Evolutionary conservation across 2,888 invertebrate genomes (phyloP).

Genomic region (Apocheima hispidaria): DNA sequence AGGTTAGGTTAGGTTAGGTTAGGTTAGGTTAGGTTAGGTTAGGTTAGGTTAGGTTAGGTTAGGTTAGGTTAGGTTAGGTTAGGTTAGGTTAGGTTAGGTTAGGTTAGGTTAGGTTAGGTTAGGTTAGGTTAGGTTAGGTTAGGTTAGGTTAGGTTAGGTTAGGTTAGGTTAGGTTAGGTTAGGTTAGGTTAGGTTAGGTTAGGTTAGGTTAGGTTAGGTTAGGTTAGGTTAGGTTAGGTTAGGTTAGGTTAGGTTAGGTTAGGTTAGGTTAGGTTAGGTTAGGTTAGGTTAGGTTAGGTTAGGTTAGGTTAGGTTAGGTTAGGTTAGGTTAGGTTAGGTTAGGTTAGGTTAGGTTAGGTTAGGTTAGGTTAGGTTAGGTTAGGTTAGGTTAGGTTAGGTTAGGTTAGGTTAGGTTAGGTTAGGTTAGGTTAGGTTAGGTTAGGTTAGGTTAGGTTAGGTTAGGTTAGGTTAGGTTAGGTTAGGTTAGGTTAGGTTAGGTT

Average conservation of each 20-base stretch:
- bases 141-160: slow-evolving; percentile 35
- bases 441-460: slow-evolving; percentile 9
- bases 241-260: slow-evolving; percentile 8
- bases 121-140: slow-evolving; percentile 38
- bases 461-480: slow-evolving; percentile 6
- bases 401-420: slow-evolving; percentile 23
- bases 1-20: slow-evolving; percentile 46
- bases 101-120: slow-evolving; percentile 19
- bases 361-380: slow-evolving; percentile 13
- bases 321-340: slow-evolving; percentile 33
- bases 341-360: slow-evolving; percentile 17
- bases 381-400: slow-evolving; percentile 9
- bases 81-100: slow-evolving; percentile 6
- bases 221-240: slow-evolving; percentile 8
- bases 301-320: slow-evolving; percentile 35
- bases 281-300: slow-evolving; percentile 8
- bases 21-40: slow-evolving; percentile 42
- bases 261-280: slow-evolving; percentile 8
- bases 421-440: slow-evolving; percentile 41
- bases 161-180: slow-evolving; percentile 7
- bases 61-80: slow-evolving; percentile 28
- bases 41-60: slow-evolving; percentile 29
- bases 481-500: slow-evolving; percentile 6
- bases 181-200: slow-evolving; percentile 8
- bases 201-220: slow-evolving; percentile 8